phyloP scores from a whole-genome alignment of 2,113 vertebrate species.

The Pseudopipra pipra region DNA sequence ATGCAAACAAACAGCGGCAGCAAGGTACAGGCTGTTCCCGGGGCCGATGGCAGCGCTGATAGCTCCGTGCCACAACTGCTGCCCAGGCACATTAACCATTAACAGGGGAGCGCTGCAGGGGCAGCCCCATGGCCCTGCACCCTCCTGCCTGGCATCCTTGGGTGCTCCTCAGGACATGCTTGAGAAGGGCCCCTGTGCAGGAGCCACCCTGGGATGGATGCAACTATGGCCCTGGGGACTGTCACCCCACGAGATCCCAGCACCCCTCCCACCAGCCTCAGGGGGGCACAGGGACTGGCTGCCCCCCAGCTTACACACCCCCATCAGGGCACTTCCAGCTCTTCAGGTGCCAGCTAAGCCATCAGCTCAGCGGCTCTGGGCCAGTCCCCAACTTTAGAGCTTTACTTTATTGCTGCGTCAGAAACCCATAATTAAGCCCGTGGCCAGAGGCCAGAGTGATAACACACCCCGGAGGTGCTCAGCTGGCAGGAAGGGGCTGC shows the following conservation, averaged over 20 bases:
- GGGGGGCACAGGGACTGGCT: neutral
- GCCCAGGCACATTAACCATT: conserved; percentile 59
- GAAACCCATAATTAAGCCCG: neutral
- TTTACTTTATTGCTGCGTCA: neutral
- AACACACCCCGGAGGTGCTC: neutral
- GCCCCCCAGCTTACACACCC: neutral
- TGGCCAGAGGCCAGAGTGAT: neutral
- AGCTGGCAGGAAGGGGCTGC: neutral
- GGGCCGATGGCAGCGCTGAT: conserved; percentile 15
- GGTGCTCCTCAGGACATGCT: neutral
- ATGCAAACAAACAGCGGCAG: conserved; percentile 1
- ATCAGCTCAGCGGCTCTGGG: rapidly evolving
- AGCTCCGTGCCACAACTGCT: neutral
- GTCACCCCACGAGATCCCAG: neutral
- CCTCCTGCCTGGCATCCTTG: neutral
- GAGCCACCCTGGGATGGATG: rapidly evolving
- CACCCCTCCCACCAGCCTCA: neutral
- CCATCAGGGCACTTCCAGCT: neutral
- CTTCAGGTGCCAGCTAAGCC: neutral
- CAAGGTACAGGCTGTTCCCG: conserved; percentile 24
- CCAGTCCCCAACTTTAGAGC: neutral
- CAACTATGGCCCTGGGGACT: rapidly evolving
- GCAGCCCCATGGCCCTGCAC: neutral
- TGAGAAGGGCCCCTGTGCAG: rapidly evolving
- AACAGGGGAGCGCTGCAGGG: neutral